phyloP scores from a whole-genome alignment of 2,888 invertebrate genomes.

The Germaria angustata region DNA sequence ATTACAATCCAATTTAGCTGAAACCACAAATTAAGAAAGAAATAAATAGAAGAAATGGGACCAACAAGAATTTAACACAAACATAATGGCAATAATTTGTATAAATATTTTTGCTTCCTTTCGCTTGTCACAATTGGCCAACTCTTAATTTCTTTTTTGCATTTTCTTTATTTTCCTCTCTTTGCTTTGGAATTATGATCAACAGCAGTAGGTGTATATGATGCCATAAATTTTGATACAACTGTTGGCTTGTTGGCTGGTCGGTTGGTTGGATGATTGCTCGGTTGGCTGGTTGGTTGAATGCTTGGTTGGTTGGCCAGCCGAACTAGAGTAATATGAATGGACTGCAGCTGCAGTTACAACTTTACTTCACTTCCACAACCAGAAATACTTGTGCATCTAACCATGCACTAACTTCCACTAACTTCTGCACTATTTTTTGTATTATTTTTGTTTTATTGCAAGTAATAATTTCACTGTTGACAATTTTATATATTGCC shows the following conservation, averaged over 20 bases:
- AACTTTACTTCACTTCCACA: not conserved
- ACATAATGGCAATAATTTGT: constrained; percentile 54
- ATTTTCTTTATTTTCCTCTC: not conserved
- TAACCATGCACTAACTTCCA: not conserved
- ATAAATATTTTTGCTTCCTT: constrained; percentile 44
- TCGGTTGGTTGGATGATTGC: not conserved
- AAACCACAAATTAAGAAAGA: constrained; percentile 1
- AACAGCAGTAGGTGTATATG: constrained; percentile 44
- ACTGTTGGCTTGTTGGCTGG: constrained; percentile 25
- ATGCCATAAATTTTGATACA: constrained; percentile 51
- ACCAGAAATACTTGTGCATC: not conserved
- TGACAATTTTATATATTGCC: not conserved
- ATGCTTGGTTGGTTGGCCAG: not conserved
- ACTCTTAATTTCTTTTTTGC: constrained; percentile 29
- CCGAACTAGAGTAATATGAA: not conserved
- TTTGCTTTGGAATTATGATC: constrained; percentile 39
- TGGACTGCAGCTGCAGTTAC: not conserved
- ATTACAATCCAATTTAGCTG: constrained; percentile 29
- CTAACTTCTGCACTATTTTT: not conserved
- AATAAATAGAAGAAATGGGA: not conserved
- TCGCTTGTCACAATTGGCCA: constrained; percentile 50
- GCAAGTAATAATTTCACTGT: not conserved
- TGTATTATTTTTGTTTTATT: not conserved
- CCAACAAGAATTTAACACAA: constrained; percentile 19
- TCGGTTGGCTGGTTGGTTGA: not conserved